These are phyloP conservation scores for Pardalotus punctatus DNA, from an alignment of 2,113 vertebrate genomes.

Conservation along the genomic window DNA sequence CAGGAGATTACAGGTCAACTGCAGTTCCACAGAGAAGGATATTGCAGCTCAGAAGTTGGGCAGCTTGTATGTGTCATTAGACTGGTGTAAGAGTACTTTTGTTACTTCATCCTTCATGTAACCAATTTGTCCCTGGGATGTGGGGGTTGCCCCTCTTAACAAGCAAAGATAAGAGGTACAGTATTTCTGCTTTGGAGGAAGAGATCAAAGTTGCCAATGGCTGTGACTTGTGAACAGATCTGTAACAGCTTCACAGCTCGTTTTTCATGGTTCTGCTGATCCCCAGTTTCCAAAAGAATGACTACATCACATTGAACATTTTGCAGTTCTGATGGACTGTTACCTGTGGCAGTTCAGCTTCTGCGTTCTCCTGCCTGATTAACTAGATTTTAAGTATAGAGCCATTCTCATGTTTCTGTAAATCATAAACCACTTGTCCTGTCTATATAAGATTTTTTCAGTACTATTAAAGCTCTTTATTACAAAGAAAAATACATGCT, in stretches of 20 bases:
- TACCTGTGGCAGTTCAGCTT: neutral
- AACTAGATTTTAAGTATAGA: neutral
- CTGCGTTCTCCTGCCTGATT: neutral
- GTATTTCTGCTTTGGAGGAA: neutral
- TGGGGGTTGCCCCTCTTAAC: neutral
- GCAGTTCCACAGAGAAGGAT: neutral
- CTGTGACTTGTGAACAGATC: neutral
- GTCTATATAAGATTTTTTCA: neutral
- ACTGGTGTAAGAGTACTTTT: neutral
- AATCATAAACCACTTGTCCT: neutral
- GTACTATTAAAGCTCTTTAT: neutral
- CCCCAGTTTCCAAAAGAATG: neutral
- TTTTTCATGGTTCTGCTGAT: neutral
- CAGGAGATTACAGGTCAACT: neutral
- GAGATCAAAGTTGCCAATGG: neutral
- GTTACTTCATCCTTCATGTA: neutral
- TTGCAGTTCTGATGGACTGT: neutral
- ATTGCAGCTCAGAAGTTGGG: neutral
- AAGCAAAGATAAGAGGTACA: neutral
- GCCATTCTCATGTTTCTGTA: neutral
- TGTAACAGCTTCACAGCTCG: neutral
- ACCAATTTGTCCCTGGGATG: neutral
- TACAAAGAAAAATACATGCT: neutral
- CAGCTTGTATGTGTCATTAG: neutral
- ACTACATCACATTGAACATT: fast-evolving